Percentiles rank a stretch among this genome's conserved stretches.
Evolutionary conservation across 1,140 invertebrate genomes (phyloP).

Genomic region (Zaprionus lachaisei): DNA sequence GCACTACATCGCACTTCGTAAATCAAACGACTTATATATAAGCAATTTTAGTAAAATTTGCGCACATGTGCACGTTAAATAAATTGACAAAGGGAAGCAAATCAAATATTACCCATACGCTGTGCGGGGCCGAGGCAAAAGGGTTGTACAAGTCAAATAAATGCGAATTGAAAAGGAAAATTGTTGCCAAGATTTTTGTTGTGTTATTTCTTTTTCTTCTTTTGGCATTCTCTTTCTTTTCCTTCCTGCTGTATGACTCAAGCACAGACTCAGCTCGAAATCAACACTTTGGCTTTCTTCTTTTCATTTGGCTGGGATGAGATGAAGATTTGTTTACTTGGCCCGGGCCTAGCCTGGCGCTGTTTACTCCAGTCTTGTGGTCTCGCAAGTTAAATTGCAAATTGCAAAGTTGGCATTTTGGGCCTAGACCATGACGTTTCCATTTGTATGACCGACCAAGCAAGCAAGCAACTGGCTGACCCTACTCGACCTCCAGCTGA

Average conservation of each 20-base stretch:
- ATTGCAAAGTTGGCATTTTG: slow-evolving; percentile 71
- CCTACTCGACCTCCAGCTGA: slow-evolving; percentile 66
- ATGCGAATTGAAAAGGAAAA: slow-evolving; percentile 49
- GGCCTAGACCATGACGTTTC: slow-evolving; percentile 54
- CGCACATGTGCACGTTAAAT: slow-evolving; percentile 57
- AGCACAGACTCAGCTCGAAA: slow-evolving; percentile 41
- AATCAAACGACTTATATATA: slow-evolving; percentile 33
- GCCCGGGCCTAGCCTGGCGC: slow-evolving; percentile 43
- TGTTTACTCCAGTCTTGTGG: slow-evolving; percentile 68
- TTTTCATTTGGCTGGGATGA: neutral
- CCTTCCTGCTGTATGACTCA: slow-evolving; percentile 25
- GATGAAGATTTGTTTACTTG: slow-evolving; percentile 33
- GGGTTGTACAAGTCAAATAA: slow-evolving; percentile 31
- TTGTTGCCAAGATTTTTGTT: slow-evolving; percentile 29
- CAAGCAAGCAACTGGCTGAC: slow-evolving; percentile 43
- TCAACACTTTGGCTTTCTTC: slow-evolving; percentile 55
- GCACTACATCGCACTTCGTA: slow-evolving; percentile 11
- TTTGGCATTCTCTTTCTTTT: neutral
- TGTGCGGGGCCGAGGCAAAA: slow-evolving; percentile 31
- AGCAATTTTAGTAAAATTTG: slow-evolving; percentile 28
- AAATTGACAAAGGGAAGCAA: slow-evolving; percentile 46
- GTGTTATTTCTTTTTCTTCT: slow-evolving; percentile 16
- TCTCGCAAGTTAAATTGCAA: slow-evolving; percentile 58
- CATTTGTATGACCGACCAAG: slow-evolving; percentile 60
- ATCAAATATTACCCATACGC: slow-evolving; percentile 62